Base-by-base conservation (phyloP, 2,888 invertebrate genomes). In the Callyntrura sp. region DNA sequence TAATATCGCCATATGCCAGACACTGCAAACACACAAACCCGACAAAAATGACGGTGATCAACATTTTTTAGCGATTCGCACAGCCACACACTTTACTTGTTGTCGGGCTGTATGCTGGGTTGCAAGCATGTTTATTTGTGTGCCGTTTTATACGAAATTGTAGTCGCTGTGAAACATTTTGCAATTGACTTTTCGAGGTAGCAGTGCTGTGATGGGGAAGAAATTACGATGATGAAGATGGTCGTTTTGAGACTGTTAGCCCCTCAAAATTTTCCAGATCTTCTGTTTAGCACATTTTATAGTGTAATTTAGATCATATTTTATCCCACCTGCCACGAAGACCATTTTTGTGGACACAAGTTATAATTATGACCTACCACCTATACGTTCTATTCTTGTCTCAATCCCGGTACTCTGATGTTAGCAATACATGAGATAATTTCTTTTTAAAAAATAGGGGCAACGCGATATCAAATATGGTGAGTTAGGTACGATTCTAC, bases 1-100 rank as follows among this genome's bases (percentile, higher is more conserved):
- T 85, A 85, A 76, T 78, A 78, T 73, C 20, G 23, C 70, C 85
- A 85, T 73, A 85, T 73, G 85, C 70, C 85, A 85, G 28, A 25
- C 85, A 65, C 35, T 35, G 35, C 25, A 60, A 11, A 45, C 55
- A 55, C 12, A 78, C n/a, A 23, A 14, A 60, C 35, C 55, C 79
- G 55, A 79, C 25, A 55, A 57, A 35, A 76, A 73, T 11, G 8
- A 78, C 51, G 20, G 25, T 55, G 28, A 28, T 51, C 55, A 55
- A 55, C 78, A n/a, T 51, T 78, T 78, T n/a, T 17, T 17, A 45
- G 25, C 65, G 5, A 25, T 62, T 9, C n/a, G 9, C 25, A 25
- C 62, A 25, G 23, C 25, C 60, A 17, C 60, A 60, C 60, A 60
- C 60, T 51, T 35, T 35, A 35, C 35, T 35, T 6, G 35, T 35